Evolutionary conservation across 2,113 vertebrate genomes (phyloP).

Genomic region (Pristiophorus japonicus): DNA sequence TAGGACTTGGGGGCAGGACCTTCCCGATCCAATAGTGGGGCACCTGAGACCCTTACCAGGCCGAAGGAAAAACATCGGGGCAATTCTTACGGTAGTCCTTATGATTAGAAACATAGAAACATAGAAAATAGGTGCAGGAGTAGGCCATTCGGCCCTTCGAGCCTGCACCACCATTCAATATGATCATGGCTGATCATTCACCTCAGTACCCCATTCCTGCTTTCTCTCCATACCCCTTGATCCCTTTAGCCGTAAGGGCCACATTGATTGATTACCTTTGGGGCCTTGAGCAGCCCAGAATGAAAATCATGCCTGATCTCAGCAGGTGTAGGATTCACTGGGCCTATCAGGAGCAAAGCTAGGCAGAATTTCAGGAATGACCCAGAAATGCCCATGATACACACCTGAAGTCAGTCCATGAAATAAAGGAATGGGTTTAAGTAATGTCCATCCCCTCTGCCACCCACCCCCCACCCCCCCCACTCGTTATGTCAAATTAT

Average conservation of each 20-base stretch:
- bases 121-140: no score
- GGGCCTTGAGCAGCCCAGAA: not conserved
- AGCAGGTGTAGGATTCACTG: not conserved
- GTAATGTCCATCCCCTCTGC: no score
- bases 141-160: no score
- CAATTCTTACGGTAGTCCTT: not conserved
- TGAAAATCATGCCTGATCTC: not conserved
- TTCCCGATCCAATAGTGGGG: not conserved
- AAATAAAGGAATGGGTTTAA: no score
- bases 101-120: no score
- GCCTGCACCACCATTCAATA: no score
- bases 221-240: no score
- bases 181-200: no score
- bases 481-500: not conserved
- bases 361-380: not conserved
- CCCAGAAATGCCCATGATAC: not conserved
- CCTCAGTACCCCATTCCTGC: no score
- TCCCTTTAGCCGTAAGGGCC: no score
- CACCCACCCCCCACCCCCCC: not conserved
- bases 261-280: not conserved
- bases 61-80: not conserved
- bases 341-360: not conserved
- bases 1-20: not conserved
- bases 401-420: not conserved
- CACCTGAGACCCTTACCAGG: not conserved